These are phyloP conservation scores for Actinia equina DNA, from an alignment of 64 coral and sea anemone species.

Conservation along the genomic window DNA sequence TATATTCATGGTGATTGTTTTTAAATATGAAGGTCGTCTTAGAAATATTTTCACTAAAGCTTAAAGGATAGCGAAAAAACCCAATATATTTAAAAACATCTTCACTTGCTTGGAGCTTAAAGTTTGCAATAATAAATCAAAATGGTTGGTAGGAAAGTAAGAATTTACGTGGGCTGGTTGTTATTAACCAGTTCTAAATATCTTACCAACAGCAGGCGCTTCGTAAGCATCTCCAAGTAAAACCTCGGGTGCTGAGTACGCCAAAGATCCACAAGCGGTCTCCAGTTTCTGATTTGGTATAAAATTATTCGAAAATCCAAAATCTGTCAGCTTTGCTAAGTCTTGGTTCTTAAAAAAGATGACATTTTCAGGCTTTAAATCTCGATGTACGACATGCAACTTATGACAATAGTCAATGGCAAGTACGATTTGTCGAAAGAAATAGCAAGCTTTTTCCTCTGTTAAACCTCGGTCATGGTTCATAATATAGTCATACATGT, in stretches of 20 bases:
- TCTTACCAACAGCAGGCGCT: slow-evolving; percentile 94
- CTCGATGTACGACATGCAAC: slow-evolving; percentile 94
- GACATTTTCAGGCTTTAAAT: slow-evolving; percentile 99
- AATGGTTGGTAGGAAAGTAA: too few relatives aligned
- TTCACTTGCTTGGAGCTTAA: too few relatives aligned
- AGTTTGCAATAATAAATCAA: too few relatives aligned
- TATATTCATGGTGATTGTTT: background rate
- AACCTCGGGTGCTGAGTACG: slow-evolving; percentile 97
- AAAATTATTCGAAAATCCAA: slow-evolving; percentile 99
- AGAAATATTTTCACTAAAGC: background rate
- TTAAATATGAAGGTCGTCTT: background rate
- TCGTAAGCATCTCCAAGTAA: slow-evolving; percentile 96
- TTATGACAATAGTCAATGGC: slow-evolving; percentile 98
- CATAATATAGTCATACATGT: slow-evolving; percentile 99
- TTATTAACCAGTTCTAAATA: slow-evolving; percentile 4
- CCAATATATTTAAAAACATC: too few relatives aligned
- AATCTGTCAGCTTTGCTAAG: slow-evolving; percentile 98
- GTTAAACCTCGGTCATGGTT: slow-evolving; percentile 88
- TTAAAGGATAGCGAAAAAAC: too few relatives aligned
- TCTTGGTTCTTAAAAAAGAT: slow-evolving; percentile 97
- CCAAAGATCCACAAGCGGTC: slow-evolving; percentile 91
- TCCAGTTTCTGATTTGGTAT: slow-evolving; percentile 88
- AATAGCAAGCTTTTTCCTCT: slow-evolving; percentile 90
- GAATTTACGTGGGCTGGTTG: background rate
- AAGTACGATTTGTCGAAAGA: slow-evolving; percentile 96